Base-by-base conservation (phyloP, 1,140 invertebrate genomes). In the Macrobrachium rosenbergii region DNA sequence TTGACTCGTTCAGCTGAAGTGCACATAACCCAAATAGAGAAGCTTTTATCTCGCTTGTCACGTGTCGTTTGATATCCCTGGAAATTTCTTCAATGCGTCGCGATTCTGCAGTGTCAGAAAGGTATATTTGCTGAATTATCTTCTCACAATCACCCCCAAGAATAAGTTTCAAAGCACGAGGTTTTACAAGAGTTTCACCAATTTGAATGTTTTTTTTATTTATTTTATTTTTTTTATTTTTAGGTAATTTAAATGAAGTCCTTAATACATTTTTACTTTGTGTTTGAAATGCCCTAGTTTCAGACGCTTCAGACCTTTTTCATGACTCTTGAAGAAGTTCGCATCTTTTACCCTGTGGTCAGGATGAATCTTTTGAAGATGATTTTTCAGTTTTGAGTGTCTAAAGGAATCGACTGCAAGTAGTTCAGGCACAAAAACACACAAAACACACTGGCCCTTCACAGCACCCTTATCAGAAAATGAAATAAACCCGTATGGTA, bases 1-100 rank as follows among this genome's bases (percentile, higher is more conserved):
- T 82, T 64, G 37, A 69, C 69, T 82, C 80, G 67, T 82, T 8
- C n/a, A 82, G 23, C 45, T 69, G 62, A 43, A 82, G 21, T 67
- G 80, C 52, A 69, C 52, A 45, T 69, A 82, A 82, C 19, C 14
- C 62, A 81, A 81, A 81, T 67, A 6, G 45, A 52, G 45, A 5
- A 6, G 5, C 45, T 10, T 52, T 52, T 52, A 52, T 52, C 45
- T 52, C 45, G 5, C 45, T 52, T 5, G 10, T 6, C 5, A 52
- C 45, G 5, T 52, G 5, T 5, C 5, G 5, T 52, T 52, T 52
- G 10, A 52, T 52, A 52, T 52, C 45, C 10, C n/a, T n/a, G n/a
- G 45, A 52, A 5, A 52, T 52, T 52, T 52, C 45, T 52, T 52
- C 5, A 52, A 52, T 52, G 45, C 10, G 5, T 52, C 45, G 45